Evolutionary conservation across 2,797 vertebrate genomes (phyloP), one percentile per base, ranked within the genome.

Genomic region (Salmo trutta): DNA sequence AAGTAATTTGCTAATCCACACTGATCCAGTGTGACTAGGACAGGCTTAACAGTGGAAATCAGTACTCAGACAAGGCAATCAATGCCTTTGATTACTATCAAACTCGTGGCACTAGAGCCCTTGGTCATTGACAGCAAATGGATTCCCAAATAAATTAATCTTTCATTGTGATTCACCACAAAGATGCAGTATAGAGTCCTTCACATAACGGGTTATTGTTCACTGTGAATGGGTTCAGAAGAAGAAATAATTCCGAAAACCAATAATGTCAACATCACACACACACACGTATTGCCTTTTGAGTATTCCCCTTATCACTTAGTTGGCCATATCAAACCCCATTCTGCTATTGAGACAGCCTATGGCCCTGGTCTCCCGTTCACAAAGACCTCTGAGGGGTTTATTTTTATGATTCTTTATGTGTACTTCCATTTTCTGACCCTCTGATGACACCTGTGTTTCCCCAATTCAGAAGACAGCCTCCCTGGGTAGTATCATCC

Each of bases 11-110:
- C 83, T 88, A 86, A 92, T 91, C 89, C 83, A 90, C 89, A 85
- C 87, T 88, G 89, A 91, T 92, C 88, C 85, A 81, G 85, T 82
- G 82, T 81, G 88, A 89, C 88, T 84, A 79, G 84, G 84, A 87
- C 7, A 19, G 36, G 36, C 36, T 70, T 47, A 47, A 36, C 69
- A 71, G n/a, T 71, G 68, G 33, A 71, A 47, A 36, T 47, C 33
- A 56, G 16, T 2, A 0, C 21, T 27, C 16, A 70, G 19, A 47
- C 36, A 51, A 79, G 77, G 75, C 81, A 87, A 90, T 91, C 88
- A 82, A 91, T 88, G 78, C 15, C 19, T 79, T 90, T 89, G 87
- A 91, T 89, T 82, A 82, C 80, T 86, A 84, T 85, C 86, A 80
- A 81, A 87, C 80, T 70, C 78, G 75, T 70, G 76, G 80, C 24